Evolutionary conservation across 1,140 invertebrate genomes (phyloP).

Genomic region (Drosophila oshimai): DNA sequence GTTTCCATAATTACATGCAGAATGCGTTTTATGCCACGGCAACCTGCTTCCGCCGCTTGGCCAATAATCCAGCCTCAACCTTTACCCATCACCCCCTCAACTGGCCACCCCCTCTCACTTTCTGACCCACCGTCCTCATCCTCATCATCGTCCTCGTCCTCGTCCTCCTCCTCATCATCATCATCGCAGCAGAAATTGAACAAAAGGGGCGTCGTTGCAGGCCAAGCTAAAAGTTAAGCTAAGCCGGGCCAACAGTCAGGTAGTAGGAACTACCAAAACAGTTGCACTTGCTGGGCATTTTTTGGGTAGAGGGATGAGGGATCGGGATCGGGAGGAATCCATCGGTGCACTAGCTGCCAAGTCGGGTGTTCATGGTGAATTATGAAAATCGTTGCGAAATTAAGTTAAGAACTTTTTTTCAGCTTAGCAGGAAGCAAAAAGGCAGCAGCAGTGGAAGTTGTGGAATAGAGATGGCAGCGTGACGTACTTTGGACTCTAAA

Average conservation of each 20-base stretch:
- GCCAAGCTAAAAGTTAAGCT: conserved; percentile 23
- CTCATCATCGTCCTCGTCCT: neutral
- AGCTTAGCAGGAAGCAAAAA: conserved; percentile 44
- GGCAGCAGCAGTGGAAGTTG: conserved; percentile 19
- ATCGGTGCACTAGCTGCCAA: conserved; percentile 31
- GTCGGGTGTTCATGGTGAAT: conserved; percentile 76
- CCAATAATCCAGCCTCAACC: conserved; percentile 33
- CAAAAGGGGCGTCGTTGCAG: conserved; percentile 63
- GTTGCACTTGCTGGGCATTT: conserved; percentile 54
- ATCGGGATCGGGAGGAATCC: conserved; percentile 20
- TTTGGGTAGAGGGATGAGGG: neutral
- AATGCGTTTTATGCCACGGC: conserved; percentile 48
- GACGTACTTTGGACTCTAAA: no score
- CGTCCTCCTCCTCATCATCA: conserved; percentile 18
- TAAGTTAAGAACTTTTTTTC: conserved; percentile 67
- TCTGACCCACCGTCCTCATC: conserved; percentile 16
- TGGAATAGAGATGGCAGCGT: conserved; percentile 11
- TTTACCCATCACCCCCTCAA: conserved; percentile 21
- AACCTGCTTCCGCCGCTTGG: conserved; percentile 54
- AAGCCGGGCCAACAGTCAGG: conserved; percentile 20
- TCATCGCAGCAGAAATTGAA: conserved; percentile 55
- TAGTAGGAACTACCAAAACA: conserved; percentile 69
- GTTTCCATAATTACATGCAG: conserved; percentile 82
- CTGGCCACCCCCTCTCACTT: no score
- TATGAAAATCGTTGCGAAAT: conserved; percentile 82